These are phyloP conservation scores for Fopius arisanus DNA, from an alignment of 1,140 invertebrate species.

Conservation along the genomic window DNA sequence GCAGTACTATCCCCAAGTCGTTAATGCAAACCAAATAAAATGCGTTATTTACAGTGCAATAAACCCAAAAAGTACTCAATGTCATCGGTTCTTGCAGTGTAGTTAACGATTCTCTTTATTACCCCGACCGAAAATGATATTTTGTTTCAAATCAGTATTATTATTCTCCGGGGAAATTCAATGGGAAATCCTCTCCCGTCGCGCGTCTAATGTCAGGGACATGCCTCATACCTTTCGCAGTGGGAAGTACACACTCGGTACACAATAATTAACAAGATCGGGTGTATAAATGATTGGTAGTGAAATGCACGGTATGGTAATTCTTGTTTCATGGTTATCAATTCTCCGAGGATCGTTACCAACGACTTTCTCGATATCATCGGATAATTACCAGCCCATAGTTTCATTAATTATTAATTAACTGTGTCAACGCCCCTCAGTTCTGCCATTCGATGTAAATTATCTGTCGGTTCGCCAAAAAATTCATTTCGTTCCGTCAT, in stretches of 20 bases:
- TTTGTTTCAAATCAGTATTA: conserved; percentile 47
- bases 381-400: not conserved
- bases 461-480: not conserved
- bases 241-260: not conserved
- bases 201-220: not conserved
- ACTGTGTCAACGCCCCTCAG: conserved; percentile 8
- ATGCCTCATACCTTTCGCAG: not conserved
- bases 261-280: conserved; percentile 6
- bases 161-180: not conserved
- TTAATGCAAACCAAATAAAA: conserved; percentile 52
- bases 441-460: not conserved
- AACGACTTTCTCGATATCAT: not conserved
- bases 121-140: conserved; percentile 50
- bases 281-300: conserved; percentile 1
- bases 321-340: conserved; percentile 7
- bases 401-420: conserved; percentile 22
- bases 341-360: conserved; percentile 3
- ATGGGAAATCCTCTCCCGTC: not conserved
- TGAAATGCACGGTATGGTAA: conserved; percentile 8
- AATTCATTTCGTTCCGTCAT: not conserved
- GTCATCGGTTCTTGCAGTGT: conserved; percentile 40
- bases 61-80: conserved; percentile 47
- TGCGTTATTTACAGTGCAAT: conserved; percentile 61
- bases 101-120: conserved; percentile 64
- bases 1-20: conserved; percentile 34